A percentile compares a stretch with the other conserved stretches of the same genome.
Conservation (phyloP, 37 sponge, comb jelly and placozoan genomes). For the Aphrocallistes beatrix region DNA sequence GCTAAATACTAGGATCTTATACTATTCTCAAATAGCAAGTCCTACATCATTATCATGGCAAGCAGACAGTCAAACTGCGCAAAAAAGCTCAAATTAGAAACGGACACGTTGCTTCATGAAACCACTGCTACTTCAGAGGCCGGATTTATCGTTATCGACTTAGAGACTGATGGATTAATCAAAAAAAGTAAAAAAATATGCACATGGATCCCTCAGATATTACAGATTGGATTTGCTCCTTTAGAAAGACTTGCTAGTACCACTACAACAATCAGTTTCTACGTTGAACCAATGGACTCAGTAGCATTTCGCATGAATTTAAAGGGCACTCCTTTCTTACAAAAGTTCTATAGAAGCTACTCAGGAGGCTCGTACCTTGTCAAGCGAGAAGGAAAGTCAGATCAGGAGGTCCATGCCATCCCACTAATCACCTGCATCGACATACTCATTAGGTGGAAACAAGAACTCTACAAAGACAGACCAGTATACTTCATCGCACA, state of each 20-base stretch:
- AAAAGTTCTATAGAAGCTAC: neutral
- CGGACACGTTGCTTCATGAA: too few relatives aligned
- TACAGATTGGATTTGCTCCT: constrained; percentile 16
- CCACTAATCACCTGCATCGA: neutral
- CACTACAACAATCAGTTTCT: neutral
- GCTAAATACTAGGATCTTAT: too few relatives aligned
- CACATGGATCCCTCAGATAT: neutral
- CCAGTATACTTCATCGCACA: neutral
- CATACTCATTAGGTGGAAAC: neutral
- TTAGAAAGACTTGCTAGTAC: neutral
- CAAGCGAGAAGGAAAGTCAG: neutral
- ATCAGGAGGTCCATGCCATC: neutral
- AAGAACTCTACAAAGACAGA: neutral
- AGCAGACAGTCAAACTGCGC: too few relatives aligned
- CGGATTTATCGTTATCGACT: neutral
- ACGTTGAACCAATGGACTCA: neutral
- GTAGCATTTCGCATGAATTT: neutral
- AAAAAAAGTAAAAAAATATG: neutral
- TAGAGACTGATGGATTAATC: neutral
- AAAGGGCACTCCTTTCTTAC: neutral
- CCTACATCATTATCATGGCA: too few relatives aligned
- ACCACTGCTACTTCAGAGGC: too few relatives aligned
- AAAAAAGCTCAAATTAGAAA: too few relatives aligned
- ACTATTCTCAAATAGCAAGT: too few relatives aligned
- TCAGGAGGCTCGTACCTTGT: neutral